Percentiles rank a stretch among this genome's conserved stretches.
Evolutionary conservation across 2,888 invertebrate genomes (phyloP).

Genomic region (Nemotelus pantherinus): DNA sequence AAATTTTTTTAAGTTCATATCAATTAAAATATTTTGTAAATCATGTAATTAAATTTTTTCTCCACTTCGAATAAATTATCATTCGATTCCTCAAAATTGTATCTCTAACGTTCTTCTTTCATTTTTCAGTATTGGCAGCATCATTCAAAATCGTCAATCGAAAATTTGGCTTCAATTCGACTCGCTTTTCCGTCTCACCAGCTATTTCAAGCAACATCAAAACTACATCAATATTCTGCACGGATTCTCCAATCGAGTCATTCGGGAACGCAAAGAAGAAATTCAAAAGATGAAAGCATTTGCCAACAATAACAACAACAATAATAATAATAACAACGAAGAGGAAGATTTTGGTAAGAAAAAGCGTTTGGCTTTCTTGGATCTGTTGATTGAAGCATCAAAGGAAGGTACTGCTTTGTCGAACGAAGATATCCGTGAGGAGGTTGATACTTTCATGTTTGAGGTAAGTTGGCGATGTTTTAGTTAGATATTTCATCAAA

Average conservation of each 20-base stretch:
- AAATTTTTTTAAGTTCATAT: too few species aligned
- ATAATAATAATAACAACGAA: constrained; percentile 51
- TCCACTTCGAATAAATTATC: too few species aligned
- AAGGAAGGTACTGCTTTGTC: constrained; percentile 65
- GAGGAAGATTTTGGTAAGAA: constrained; percentile 61
- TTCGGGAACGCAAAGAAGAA: constrained; percentile 65
- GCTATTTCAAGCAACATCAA: constrained; percentile 68
- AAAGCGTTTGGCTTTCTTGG: constrained; percentile 69
- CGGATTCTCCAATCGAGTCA: constrained; percentile 66
- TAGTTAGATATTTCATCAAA: neutral
- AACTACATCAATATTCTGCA: constrained; percentile 65
- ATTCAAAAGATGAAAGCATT: constrained; percentile 57
- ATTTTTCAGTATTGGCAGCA: constrained; percentile 65
- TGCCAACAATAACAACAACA: constrained; percentile 56
- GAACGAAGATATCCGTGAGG: constrained; percentile 68
- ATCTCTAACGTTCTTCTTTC: neutral
- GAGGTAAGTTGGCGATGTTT: constrained; percentile 60
- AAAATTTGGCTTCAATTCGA: constrained; percentile 73
- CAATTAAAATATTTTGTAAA: too few species aligned
- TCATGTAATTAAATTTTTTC: too few species aligned
- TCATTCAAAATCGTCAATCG: constrained; percentile 67
- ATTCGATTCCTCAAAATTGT: too few species aligned
- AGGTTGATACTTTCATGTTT: constrained; percentile 75
- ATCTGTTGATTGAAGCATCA: constrained; percentile 69
- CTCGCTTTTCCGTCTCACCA: constrained; percentile 69